Evolutionary conservation across 2,113 vertebrate species (phyloP), one percentile per base, ranked within the genome.

Genomic region (Psilopogon haemacephalus): DNA sequence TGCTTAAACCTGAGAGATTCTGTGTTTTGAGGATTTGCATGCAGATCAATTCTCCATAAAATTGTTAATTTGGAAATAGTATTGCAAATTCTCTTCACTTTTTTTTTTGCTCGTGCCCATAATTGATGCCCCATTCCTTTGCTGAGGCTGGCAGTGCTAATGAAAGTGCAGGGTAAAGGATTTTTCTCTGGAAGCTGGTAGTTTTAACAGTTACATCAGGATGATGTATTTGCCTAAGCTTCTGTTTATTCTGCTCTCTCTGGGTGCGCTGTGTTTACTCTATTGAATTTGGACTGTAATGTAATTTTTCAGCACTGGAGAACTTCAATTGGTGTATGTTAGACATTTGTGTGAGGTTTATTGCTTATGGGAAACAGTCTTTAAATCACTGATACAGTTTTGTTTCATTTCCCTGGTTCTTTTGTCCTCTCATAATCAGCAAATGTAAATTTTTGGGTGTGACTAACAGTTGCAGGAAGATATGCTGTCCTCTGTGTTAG

Each of bases 161-260:
- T 68, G 68, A 15, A 73, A 87, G 46, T 18, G 59, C 44, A 67
- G 35, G 73, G n/a, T 65, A 55, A 92, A 83, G 78, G 86, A 67
- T 87, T 55, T 55, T 93, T 62, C 38, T 56, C 72, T 56, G 60
- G 71, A 83, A 91, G 75, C 59, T 79, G 33, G 46, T 75, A 40
- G 7, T 78, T 80, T 20, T 87, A 88, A 75, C 62, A 69, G 0
- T 87, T 90, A 69, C 27, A 74, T 89, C 87, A 92, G 71, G 56
- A 55, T 91, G 87, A 89, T 91, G 14, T 74, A 86, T 95, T 77
- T 87, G 64, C 46, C 68, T 85, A 8, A 89, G 65, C 54, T 42
- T 70, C 33, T 89, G 71, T 93, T 96, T 67, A 48, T 82, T 84
- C 78, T 80, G 79, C 79, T 94, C 15, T n/a, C n/a, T 83, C 62